Evolutionary conservation across 2,797 vertebrate species (phyloP), one percentile per base, ranked within the genome.

Genomic region (Lepus oiostolus): DNA sequence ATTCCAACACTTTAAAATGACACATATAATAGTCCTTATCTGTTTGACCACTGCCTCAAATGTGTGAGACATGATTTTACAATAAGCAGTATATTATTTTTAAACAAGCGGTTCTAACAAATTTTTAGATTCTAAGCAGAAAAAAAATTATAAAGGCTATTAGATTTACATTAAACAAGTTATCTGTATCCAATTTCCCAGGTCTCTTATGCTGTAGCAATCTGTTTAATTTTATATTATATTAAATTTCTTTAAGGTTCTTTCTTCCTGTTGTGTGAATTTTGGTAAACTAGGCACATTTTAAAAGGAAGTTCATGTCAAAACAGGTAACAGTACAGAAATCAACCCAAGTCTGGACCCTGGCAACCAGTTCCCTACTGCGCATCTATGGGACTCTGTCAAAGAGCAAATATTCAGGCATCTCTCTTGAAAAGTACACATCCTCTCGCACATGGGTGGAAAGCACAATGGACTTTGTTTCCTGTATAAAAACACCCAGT

Each of bases 281-380:
- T 97, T 96, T 91, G 88, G 79, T 81, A 90, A 93, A 86, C 97
- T 96, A 98, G 98, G 98, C 98, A 98, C 98, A 95, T 98, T 98
- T 97, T 94, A 58, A 86, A 96, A 97, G 91, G 87, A 95, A 95
- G 94, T 95, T 19, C 50, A 35, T 91, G 96, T 96, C 96, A 97
- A 96, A 94, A 97, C 95, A 97, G 96, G 97, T 26, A 98, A 95
- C 96, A 96, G 90, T 93, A 97, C 95, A 92, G 84, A 98, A 96
- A 96, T 90, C 90, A 97, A 95, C 82, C 65, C 88, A 94, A 96
- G 88, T 85, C 92, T 81, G 93, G 85, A 94, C 95, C 93, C 91
- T 92, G 92, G 95, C 95, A 96, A 95, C 32, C 74, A 93, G 96
- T 94, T 60, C 93, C 94, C 95, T 68, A 76, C n/a, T 16, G 38